Conservation (phyloP, 2,888 invertebrate species). For the Tenodera sinensis region DNA sequence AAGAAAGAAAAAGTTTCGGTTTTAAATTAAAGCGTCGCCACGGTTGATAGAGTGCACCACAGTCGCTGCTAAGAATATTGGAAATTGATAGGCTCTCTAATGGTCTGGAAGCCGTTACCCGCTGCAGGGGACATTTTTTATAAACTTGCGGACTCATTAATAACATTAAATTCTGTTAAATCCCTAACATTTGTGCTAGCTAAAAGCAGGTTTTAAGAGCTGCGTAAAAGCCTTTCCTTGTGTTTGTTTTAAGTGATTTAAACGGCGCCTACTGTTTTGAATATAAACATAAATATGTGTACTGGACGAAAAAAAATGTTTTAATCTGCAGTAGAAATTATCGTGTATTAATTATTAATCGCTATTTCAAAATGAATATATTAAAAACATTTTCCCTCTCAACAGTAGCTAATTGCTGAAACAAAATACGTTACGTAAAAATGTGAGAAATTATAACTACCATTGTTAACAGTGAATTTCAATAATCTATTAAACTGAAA, state of each 20-base stretch:
- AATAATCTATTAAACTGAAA: too few relatives aligned
- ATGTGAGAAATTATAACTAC: too few relatives aligned
- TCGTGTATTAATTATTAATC: too few relatives aligned
- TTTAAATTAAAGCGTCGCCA: not conserved
- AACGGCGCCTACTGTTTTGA: not conserved
- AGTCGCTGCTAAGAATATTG: not conserved
- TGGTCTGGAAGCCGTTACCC: not conserved
- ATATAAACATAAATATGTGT: not conserved
- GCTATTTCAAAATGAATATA: too few relatives aligned
- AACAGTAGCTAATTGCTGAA: too few relatives aligned
- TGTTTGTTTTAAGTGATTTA: not conserved
- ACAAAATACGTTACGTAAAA: too few relatives aligned
- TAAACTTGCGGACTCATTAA: not conserved
- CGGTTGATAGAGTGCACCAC: not conserved
- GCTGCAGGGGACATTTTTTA: not conserved
- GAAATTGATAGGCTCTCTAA: not conserved
- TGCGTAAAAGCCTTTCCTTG: not conserved
- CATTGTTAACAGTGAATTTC: too few relatives aligned
- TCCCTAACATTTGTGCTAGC: not conserved
- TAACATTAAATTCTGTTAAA: not conserved
- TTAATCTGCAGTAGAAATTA: too few relatives aligned
- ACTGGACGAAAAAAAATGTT: too few relatives aligned
- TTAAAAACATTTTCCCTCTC: too few relatives aligned
- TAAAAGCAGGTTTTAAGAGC: not conserved
- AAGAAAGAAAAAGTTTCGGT: not conserved